Base-by-base conservation (phyloP, 2,797 vertebrate genomes). In the Chelmon rostratus region DNA sequence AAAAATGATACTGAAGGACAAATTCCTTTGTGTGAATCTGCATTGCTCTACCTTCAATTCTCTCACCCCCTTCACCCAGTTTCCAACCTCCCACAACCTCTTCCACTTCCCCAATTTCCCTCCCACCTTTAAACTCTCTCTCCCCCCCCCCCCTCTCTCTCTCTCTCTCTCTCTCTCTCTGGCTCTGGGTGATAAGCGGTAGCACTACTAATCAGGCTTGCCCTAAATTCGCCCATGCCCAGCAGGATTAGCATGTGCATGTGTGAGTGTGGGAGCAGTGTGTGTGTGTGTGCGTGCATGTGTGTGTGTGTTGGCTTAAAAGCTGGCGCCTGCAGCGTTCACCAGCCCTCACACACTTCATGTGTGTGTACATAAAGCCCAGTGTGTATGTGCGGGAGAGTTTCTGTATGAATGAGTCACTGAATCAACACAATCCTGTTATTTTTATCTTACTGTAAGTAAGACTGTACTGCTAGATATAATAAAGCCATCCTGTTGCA, bases 161-260 rank as follows among this genome's bases (percentile, higher is more conserved):
- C 73, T 64, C 19, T 40, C 61, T 47, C 56, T 38, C 59, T 11
- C 74, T 72, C 69, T 76, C 86, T 84, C 86, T 83, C 89, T 94
- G 93, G 89, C 88, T 88, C 75, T 79, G 58, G 80, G 69, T 94
- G 95, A 95, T 95, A 94, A 96, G 93, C 88, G 88, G 76, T 79
- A 93, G 90, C 91, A 92, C 93, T 91, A 91, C 95, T 95, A 96
- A 96, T 96, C 95, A 92, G 91, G 88, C 91, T 94, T 95, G 94
- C 93, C 95, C 95, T 95, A 95, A 95, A 96, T 96, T 94, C 91
- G 59, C 79, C 90, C 86, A 81, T 89, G 92, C 92, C 92, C 92
- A 88, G 89, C 91, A 94, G 93, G 93, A 96, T 95, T 95, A 94
- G 70, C 47, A 61, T 73, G 83, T 83, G 77, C 42, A 53, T 67